Percentiles rank a stretch among this genome's conserved stretches.
Conservation (phyloP, 2,113 vertebrate species). For the Rhea pennata region DNA sequence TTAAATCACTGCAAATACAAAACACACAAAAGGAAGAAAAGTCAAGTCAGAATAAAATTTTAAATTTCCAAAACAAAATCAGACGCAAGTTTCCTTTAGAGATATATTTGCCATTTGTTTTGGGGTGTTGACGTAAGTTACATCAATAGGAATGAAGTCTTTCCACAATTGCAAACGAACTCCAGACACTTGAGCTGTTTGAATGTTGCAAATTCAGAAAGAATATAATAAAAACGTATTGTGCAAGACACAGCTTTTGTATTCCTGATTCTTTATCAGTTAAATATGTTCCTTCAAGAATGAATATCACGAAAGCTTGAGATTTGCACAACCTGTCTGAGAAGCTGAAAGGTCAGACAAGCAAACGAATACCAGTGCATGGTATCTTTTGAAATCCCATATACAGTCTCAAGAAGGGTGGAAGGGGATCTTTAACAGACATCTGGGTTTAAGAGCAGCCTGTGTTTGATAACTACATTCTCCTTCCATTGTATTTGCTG, state of each 20-base stretch:
- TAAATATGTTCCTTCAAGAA: neutral
- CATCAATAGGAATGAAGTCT: neutral
- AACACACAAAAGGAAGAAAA: neutral
- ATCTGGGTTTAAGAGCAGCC: neutral
- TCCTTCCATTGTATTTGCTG: neutral
- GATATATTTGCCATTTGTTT: neutral
- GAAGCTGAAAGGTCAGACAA: neutral
- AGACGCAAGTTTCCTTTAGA: neutral
- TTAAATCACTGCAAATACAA: slow-evolving; percentile 74
- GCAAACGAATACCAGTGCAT: neutral
- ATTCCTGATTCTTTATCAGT: neutral
- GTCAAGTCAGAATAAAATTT: neutral
- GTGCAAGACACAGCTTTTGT: neutral
- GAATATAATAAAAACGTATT: neutral
- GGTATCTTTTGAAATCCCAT: neutral
- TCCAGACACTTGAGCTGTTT: neutral
- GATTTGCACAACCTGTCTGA: neutral
- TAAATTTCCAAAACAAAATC: neutral
- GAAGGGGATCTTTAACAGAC: neutral
- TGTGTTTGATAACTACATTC: neutral
- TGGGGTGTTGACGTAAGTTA: neutral
- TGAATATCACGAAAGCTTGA: neutral
- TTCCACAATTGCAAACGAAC: neutral
- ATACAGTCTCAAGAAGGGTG: neutral
- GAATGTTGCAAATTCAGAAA: neutral